Percentiles rank a stretch among this genome's conserved stretches.
Evolutionary conservation across 2,888 invertebrate species (phyloP).

Genomic region (Hypena proboscidalis): DNA sequence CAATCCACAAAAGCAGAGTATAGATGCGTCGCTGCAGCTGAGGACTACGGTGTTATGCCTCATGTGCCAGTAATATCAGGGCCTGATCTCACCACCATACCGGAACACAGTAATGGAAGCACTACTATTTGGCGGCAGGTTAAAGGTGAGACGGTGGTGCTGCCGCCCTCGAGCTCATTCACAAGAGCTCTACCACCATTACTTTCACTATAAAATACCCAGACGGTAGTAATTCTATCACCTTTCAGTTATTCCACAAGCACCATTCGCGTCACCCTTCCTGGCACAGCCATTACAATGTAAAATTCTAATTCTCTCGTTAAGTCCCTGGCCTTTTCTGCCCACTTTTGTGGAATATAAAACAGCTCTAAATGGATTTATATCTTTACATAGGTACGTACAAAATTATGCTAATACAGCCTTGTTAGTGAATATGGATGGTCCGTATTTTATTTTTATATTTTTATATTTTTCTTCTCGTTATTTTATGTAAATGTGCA

Average conservation of each 20-base stretch:
- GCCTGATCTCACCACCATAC: too few species aligned
- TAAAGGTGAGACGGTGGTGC: too few species aligned
- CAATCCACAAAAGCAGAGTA: too few species aligned
- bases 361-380: slow-evolving; percentile 59
- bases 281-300: slow-evolving; percentile 61
- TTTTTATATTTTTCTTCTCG: slow-evolving; percentile 32
- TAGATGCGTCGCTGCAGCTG: too few species aligned
- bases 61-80: too few species aligned
- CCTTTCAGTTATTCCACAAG: too few species aligned
- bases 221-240: too few species aligned
- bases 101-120: too few species aligned
- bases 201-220: too few species aligned
- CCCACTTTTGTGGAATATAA: slow-evolving; percentile 64
- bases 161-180: too few species aligned
- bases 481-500: slow-evolving; percentile 41
- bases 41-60: too few species aligned
- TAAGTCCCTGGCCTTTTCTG: slow-evolving; percentile 58
- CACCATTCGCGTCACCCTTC: slow-evolving; percentile 35
- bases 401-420: slow-evolving; percentile 49
- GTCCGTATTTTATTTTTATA: slow-evolving; percentile 35
- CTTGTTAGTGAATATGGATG: slow-evolving; percentile 48
- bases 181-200: slow-evolving; percentile 35
- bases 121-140: too few species aligned
- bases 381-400: slow-evolving; percentile 47
- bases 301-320: slow-evolving; percentile 75